Base-by-base conservation (phyloP, 2,797 vertebrate genomes). In the Crocidura indochinensis region DNA sequence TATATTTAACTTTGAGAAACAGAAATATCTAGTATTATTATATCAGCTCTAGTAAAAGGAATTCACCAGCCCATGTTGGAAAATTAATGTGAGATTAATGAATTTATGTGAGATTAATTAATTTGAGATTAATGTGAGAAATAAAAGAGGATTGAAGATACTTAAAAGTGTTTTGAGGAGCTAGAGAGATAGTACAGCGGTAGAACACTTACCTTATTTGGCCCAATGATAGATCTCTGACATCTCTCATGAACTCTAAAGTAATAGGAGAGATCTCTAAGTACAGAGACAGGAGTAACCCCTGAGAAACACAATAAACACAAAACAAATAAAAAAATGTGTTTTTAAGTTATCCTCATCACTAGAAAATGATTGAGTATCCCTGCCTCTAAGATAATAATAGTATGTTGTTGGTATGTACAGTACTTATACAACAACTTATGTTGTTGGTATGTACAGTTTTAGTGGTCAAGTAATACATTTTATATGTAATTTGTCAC, bases 1-100 rank as follows among this genome's bases (percentile, higher is more conserved):
- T 84, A 51, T 7, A 14, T 60, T 82, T 95, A 80, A 72, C 9
- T 19, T 81, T 77, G 29, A 24, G 22, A 81, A 10, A 83, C 0
- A 89, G 5, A 80, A 86, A 74, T 74, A 83, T 10, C 1, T 83
- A 10, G 82, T 31, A 75, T 71, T 79, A 67, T 15, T 71, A 64
- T 69, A n/a, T 72, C 9, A 24, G 26, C 49, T 76, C 64, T 84
- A 51, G 22, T 69, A 56, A 90, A 60, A 79, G 29, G 29, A 71
- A 53, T 12, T 82, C 64, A 69, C 24, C 24, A 29, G 26, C 73
- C 29, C 19, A 22, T 49, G 69, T 62, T 60, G 73, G 38, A 64
- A 38, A 60, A 60, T 82, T 27, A 38, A 38, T 38, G 38, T 69
- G 31, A 51, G 27, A 74, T 24, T 81, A 81, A 84, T 15, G 20